Percentiles rank a stretch among this genome's conserved stretches.
Evolutionary conservation across 2,113 vertebrate genomes (phyloP).

Genomic region (Patagioenas fasciata): DNA sequence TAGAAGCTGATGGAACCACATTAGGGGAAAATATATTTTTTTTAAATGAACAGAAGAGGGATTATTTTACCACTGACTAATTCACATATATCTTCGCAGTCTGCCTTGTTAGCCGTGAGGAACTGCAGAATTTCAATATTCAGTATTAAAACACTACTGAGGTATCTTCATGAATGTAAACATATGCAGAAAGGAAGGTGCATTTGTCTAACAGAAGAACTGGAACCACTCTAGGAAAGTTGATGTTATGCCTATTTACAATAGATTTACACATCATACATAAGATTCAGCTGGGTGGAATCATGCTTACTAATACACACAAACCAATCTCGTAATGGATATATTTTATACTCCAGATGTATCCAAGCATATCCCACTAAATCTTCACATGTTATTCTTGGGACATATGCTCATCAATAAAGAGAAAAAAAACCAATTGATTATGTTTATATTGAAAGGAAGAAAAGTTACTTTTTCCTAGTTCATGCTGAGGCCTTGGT

Average conservation of each 20-base stretch:
- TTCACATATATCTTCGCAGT: neutral
- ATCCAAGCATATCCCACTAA: neutral
- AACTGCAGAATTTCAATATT: slow-evolving; percentile 3
- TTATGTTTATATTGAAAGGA: neutral
- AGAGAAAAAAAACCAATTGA: neutral
- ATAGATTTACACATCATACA: neutral
- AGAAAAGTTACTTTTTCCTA: neutral
- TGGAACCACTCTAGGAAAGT: neutral
- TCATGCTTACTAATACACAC: neutral
- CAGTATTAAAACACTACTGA: neutral
- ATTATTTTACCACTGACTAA: neutral
- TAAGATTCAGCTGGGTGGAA: neutral
- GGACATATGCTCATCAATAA: neutral
- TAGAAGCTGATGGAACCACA: neutral
- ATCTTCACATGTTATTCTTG: neutral
- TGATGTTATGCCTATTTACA: neutral
- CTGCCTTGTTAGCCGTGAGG: neutral
- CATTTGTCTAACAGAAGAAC: neutral
- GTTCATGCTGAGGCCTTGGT: neutral
- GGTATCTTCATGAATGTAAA: neutral
- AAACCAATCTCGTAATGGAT: neutral
- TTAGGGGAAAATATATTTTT: slow-evolving; percentile 4
- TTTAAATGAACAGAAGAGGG: neutral
- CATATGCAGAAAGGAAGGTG: neutral
- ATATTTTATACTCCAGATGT: neutral